Base-by-base conservation (phyloP, 2,888 invertebrate species). In the Cryptocephalus moraei region DNA sequence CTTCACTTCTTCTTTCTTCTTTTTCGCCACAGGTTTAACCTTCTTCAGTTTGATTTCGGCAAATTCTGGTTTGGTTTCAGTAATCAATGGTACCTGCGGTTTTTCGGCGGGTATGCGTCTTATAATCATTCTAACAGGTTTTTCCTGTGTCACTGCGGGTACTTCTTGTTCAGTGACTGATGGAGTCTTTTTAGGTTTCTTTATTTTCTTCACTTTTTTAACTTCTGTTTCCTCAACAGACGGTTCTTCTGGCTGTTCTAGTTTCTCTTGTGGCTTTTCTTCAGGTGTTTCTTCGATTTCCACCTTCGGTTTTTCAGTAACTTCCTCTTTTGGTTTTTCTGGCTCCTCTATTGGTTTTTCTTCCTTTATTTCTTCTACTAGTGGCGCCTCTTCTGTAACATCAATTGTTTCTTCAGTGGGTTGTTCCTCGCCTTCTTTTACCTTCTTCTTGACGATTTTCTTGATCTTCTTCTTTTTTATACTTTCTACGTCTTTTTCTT, bases 21-120 rank as follows among this genome's bases (percentile, higher is more conserved):
- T 64, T 48, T 61, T 62, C 9, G 56, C 45, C 4, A 54, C 47
- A 33, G 53, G 47, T 54, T 62, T 64, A 8, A 61, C 54, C 57
- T 68, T 69, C 49, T 63, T 67, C 9, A 87, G 69, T 70, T 86
- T 86, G 3, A 86, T 72, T 65, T 81, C 76, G 48, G 80, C 79
- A 60, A 82, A 80, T 49, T 78, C 78, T 0, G 83, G 79, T 11
- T 75, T 56, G 32, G 51, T 41, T 47, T 81, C 76, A 31, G 75
- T 72, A 48, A 80, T 78, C 66, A 80, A 75, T 8, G 81, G 60
- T 62, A 77, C 75, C 33, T 74, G 76, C 0, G 79, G 69, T 62
- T 77, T 74, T 13, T 55, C 47, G 32, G 46, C 45, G 42, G 56
- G 12, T 32, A 57, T 14, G 50, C 60, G 49, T 56, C 64, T 44